These are phyloP conservation scores for Benthosema pterotum DNA, from an alignment of 2,797 vertebrate genomes.

Conservation along the genomic window DNA sequence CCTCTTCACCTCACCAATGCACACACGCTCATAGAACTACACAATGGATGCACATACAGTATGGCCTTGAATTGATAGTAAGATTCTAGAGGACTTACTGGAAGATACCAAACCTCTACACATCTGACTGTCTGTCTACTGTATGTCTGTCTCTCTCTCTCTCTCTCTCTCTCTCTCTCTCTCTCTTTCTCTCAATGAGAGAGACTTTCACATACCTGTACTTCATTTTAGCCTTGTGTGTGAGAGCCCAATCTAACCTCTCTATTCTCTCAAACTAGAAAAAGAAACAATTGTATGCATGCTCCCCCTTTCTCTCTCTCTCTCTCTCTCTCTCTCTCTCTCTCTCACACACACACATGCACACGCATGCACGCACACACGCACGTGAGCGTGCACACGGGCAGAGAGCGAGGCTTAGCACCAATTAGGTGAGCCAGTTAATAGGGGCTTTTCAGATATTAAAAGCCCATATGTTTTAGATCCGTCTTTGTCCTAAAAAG, in stretches of 20 bases:
- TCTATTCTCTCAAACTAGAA: not conserved
- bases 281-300: not conserved
- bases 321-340: too few species aligned
- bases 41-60: not conserved
- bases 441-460: constrained; percentile 1
- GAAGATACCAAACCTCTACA: not conserved
- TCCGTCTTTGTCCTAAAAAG: not conserved
- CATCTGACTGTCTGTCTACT: too few species aligned
- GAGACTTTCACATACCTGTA: too few species aligned
- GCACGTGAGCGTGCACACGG: not conserved
- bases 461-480: constrained; percentile 1
- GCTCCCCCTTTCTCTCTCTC: too few species aligned
- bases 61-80: not conserved
- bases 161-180: not conserved
- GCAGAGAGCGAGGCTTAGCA: not conserved
- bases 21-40: not conserved
- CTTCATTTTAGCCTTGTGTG: too few species aligned
- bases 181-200: too few species aligned
- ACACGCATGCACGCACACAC: not conserved
- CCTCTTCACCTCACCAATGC: too few species aligned
- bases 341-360: not conserved
- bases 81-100: not conserved
- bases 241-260: not conserved
- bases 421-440: not conserved
- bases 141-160: not conserved